Percentiles rank a stretch among this genome's conserved stretches.
These are phyloP conservation scores for Andinoacara biseriatus DNA, from an alignment of 2,113 vertebrate genomes.

Conservation along the genomic window DNA sequence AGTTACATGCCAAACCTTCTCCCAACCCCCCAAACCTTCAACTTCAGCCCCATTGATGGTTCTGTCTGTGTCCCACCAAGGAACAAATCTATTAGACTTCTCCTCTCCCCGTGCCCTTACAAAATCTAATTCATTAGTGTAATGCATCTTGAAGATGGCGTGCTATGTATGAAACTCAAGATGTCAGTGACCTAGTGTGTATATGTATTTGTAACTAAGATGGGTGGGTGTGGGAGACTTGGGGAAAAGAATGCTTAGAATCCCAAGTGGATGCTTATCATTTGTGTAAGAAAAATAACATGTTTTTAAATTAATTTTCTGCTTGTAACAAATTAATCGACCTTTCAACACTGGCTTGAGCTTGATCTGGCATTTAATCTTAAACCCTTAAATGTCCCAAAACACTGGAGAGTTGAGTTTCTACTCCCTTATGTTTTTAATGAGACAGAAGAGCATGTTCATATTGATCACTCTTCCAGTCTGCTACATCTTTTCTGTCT, in stretches of 20 bases:
- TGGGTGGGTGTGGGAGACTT: too few relatives aligned
- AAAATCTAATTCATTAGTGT: neutral
- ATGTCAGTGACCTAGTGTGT: neutral
- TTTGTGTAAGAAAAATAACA: neutral
- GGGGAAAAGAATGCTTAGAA: neutral
- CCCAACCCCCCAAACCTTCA: neutral
- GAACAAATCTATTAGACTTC: neutral
- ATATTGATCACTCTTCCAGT: neutral
- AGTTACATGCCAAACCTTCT: slow-evolving; percentile 25
- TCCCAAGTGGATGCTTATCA: neutral
- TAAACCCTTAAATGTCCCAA: neutral
- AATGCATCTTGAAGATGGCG: neutral
- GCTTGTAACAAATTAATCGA: neutral
- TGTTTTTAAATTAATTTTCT: neutral
- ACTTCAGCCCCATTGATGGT: neutral
- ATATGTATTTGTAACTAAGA: neutral
- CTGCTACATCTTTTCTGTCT: neutral
- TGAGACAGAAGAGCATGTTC: neutral
- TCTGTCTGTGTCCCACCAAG: neutral
- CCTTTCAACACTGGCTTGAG: neutral
- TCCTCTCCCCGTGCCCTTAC: neutral
- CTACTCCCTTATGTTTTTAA: neutral
- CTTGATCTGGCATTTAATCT: neutral
- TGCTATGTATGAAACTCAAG: slow-evolving; percentile 7
- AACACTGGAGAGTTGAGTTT: neutral